phyloP scores from a whole-genome alignment of 2,888 invertebrate genomes.

The Seira musarum region DNA sequence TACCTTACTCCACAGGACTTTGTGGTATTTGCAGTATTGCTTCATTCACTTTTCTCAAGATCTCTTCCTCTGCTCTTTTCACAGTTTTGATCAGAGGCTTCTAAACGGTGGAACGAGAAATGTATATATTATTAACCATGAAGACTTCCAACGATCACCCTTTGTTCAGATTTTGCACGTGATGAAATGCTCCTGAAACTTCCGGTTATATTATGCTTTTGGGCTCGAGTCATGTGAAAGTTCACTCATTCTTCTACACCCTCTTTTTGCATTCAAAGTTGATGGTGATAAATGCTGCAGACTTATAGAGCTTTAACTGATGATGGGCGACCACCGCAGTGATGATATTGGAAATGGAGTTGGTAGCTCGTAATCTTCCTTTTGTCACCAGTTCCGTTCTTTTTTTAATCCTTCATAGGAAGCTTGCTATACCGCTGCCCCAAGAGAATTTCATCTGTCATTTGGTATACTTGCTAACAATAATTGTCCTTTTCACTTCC shows the following conservation, averaged over 20 bases:
- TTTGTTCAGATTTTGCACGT: not conserved
- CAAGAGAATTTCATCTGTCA: slow-evolving; percentile 36
- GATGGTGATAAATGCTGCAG: not conserved
- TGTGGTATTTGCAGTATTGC: too few species aligned
- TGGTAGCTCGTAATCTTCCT: slow-evolving; percentile 34
- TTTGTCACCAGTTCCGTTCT: slow-evolving; percentile 31
- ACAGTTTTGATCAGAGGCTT: too few species aligned
- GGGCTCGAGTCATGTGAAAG: not conserved
- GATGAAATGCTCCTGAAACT: not conserved
- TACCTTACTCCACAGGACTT: not conserved
- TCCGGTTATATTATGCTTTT: not conserved
- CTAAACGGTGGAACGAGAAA: too few species aligned
- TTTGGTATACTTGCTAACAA: slow-evolving; percentile 28
- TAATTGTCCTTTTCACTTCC: slow-evolving; percentile 30
- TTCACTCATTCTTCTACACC: not conserved
- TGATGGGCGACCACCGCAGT: too few species aligned
- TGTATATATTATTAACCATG: too few species aligned
- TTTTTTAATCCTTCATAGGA: slow-evolving; percentile 17
- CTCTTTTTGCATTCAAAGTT: not conserved
- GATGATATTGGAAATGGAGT: not conserved
- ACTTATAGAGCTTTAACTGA: too few species aligned
- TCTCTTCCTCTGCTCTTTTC: too few species aligned
- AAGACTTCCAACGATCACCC: too few species aligned
- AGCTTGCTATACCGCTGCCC: slow-evolving; percentile 17
- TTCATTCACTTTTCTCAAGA: too few species aligned